phyloP scores from a whole-genome alignment of 1,140 invertebrate genomes.

The Antheraea pernyi region DNA sequence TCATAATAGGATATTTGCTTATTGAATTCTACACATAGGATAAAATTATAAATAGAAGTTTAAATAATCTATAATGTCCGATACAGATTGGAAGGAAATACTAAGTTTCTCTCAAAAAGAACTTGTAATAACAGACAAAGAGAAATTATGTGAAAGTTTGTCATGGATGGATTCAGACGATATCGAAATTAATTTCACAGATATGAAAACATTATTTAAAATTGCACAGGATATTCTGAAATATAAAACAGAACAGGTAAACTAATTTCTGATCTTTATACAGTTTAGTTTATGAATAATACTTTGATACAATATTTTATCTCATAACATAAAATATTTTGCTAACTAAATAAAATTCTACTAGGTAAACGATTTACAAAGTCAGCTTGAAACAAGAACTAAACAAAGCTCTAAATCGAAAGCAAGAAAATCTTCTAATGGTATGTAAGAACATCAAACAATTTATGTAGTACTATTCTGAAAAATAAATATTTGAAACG shows the following conservation, averaged over 20 bases:
- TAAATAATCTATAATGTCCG: conserved; percentile 39
- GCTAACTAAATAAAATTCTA: neutral
- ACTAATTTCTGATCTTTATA: neutral
- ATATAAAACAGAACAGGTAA: conserved; percentile 84
- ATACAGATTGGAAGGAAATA: conserved; percentile 82
- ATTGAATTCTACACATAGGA: neutral
- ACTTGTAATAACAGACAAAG: conserved; percentile 81
- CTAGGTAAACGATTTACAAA: neutral
- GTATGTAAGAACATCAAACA: neutral
- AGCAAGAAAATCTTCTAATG: neutral
- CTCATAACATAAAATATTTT: neutral
- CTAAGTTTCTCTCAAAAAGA: conserved; percentile 78
- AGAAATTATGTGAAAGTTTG: conserved; percentile 81
- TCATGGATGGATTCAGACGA: conserved; percentile 81
- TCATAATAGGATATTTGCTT: neutral
- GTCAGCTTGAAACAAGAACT: neutral
- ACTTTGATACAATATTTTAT: neutral
- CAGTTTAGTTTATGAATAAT: neutral
- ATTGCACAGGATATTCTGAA: conserved; percentile 83
- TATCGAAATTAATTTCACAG: conserved; percentile 77
- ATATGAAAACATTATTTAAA: conserved; percentile 79
- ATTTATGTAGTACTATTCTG: too few relatives aligned
- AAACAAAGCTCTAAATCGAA: neutral
- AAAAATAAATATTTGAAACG: conserved; percentile 8
- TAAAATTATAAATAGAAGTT: conserved; percentile 3